Percentiles rank a stretch among this genome's conserved stretches.
Conservation (phyloP, 2,888 invertebrate genomes). For the Tipula confusa region DNA sequence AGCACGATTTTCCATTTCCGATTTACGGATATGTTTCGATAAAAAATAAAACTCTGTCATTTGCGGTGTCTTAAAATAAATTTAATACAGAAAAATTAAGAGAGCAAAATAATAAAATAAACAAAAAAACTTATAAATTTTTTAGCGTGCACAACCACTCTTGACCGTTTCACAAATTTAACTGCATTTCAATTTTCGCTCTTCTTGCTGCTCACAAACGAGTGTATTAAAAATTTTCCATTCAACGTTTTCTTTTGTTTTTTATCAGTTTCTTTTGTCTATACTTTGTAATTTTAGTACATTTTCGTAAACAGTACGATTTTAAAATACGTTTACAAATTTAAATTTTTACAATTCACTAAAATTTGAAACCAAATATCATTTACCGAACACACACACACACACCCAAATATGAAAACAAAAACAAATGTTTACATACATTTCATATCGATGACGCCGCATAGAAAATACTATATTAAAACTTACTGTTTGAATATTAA, state of each 20-base stretch:
- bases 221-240: neutral
- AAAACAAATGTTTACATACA: neutral
- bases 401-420: neutral
- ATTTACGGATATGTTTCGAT: conserved; percentile 28
- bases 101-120: neutral
- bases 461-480: neutral
- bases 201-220: neutral
- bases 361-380: neutral
- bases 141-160: neutral
- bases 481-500: neutral
- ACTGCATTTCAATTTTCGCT: neutral
- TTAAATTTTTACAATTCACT: neutral
- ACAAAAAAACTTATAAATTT: neutral
- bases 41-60: neutral
- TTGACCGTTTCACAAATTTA: neutral
- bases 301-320: too few species aligned
- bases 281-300: neutral
- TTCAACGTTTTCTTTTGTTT: neutral
- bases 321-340: neutral
- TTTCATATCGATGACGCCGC: neutral
- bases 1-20: neutral
- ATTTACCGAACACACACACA: neutral
- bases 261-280: neutral
- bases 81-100: neutral
- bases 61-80: neutral